Percentiles rank a stretch among this genome's conserved stretches.
phyloP scores from a whole-genome alignment of 1,140 invertebrate genomes.

The Hirudo medicinalis region DNA sequence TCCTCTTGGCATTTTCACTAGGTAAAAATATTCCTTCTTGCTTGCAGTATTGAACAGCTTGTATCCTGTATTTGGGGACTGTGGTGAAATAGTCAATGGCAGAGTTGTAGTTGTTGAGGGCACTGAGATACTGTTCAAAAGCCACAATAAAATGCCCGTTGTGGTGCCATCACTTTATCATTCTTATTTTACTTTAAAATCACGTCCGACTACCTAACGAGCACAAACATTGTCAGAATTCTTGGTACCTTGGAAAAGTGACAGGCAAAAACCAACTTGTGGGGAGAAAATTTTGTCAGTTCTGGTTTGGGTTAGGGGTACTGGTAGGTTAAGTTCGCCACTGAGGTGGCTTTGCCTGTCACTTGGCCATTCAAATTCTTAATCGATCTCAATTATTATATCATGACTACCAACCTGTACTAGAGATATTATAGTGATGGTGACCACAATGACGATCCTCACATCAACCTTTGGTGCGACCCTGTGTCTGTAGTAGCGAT shows the following conservation, averaged over 20 bases:
- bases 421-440: constrained; percentile 66
- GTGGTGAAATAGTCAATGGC: constrained; percentile 73
- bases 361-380: too few species aligned
- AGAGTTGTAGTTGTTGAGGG: constrained; percentile 53
- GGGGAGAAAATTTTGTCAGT: too few species aligned
- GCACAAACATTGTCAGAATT: constrained; percentile 9
- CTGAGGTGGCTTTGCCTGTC: too few species aligned
- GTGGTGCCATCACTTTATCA: not conserved
- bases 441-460: constrained; percentile 65
- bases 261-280: too few species aligned
- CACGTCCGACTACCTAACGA: not conserved
- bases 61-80: constrained; percentile 68
- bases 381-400: too few species aligned
- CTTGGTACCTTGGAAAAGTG: too few species aligned
- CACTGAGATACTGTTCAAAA: constrained; percentile 43
- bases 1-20: constrained; percentile 36
- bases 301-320: too few species aligned
- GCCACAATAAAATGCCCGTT: not conserved
- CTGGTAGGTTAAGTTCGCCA: too few species aligned
- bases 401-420: constrained; percentile 49
- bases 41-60: constrained; percentile 65
- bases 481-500: constrained; percentile 68
- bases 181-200: not conserved
- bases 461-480: constrained; percentile 80
- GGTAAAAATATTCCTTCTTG: constrained; percentile 49